Base-by-base conservation (phyloP, 2,888 invertebrate species). In the Phytoseiulus persimilis region DNA sequence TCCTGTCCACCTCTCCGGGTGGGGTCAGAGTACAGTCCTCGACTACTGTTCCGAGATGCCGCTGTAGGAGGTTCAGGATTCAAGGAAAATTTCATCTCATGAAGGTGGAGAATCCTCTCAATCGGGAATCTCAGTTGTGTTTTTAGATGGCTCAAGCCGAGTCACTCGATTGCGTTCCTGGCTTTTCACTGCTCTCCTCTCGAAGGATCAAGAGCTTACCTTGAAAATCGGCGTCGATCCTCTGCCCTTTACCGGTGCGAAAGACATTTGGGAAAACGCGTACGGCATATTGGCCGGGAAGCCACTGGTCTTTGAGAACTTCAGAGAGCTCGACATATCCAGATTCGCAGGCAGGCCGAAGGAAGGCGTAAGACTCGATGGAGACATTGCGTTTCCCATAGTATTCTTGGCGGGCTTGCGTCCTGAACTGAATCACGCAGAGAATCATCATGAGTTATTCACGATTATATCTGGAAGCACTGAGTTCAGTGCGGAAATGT, bases 161-260 rank as follows among this genome's bases (percentile, higher is more conserved):
- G 28, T 3, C 65, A 28, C 65, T 65, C 28, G 11, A 28, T 65
- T 65, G 65, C 9, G 23, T 46, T 46, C 6, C 9, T 14, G 46
- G 9, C 14, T 65, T 65, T 1, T 65, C 28, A 23, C 23, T 14
- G 65, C 18, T 65, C 9, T 39, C 39, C 39, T 39, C 39, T 39
- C 39, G 39, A 9, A 65, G 65, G 65, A 65, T 65, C 65, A 23
- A 31, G 28, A 31, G 28, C 32, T 87, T 87, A 87, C 87, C 87
- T 87, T 87, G 33, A 87, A 87, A n/a, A 87, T 23, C n/a, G 87
- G 87, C 87, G 33, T 33, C n/a, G 87, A n/a, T 32, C 87, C 87
- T 23, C 87, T 33, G n/a, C 87, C 87, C 45, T 87, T 87, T 2
- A 87, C 32, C 5, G 87, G 39, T 1, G 87, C 45, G 33, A 87